Evolutionary conservation across 2,888 invertebrate species (phyloP), one percentile per base, ranked within the genome.

Genomic region (Meiosimyza decipiens): DNA sequence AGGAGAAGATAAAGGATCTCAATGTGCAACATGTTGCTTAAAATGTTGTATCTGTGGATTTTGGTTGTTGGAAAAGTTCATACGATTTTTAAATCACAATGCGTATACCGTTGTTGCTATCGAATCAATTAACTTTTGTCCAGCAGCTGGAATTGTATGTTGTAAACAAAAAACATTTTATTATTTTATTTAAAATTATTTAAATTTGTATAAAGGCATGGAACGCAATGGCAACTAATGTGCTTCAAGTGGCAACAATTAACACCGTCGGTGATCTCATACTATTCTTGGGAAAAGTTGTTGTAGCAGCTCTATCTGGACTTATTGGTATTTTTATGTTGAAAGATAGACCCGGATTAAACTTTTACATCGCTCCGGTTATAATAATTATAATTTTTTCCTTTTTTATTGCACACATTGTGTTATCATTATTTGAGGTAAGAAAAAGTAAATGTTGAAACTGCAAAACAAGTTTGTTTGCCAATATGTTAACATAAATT

Each of bases 41-140:
- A 93, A 92, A 82, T 92, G 93, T 80, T 97, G 97, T 80, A 93
- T 94, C 77, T 97, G 97, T 82, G 96, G 97, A 81, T 94, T 97
- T 82, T 95, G 94, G 86, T 93, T 95, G 81, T 89, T 98, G 77
- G 98, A 98, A 85, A 95, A 94, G 84, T 96, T 96, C 83, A 93
- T 98, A 77, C 91, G 95, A 51, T 97, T 94, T 83, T 89, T 98
- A 82, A 97, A 97, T 87, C 96, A 96, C 84, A 98, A 98, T 86
- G 97, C 97, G 0, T 98, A 97, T 83, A 96, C 97, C 0, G 94
- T 97, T 64, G 94, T 97, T 74, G 96, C 97, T 12, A 96, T 97
- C 80, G 95, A 96, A 86, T 94, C 97, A 69, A 93, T 93, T 73
- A 92, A 94, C 84, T 97, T 97, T 86, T 97, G 96, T 83, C 92